Evolutionary conservation across 2,797 vertebrate genomes (phyloP).

Genomic region (Darevskia nairensis): DNA sequence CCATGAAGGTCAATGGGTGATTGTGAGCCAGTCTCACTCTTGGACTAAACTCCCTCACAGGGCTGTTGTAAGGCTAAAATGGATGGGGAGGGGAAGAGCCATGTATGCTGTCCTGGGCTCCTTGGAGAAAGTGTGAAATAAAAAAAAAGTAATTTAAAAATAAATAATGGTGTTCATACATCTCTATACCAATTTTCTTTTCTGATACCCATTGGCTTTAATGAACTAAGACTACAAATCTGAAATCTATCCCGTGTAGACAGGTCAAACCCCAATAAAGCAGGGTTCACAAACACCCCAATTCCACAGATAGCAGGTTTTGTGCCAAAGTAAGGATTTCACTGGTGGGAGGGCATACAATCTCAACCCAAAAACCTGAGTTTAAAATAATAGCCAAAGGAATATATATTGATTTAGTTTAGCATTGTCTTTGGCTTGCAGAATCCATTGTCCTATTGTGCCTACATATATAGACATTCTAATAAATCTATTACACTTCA

Average conservation of each 20-base stretch:
- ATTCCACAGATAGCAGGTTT: neutral
- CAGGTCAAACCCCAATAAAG: neutral
- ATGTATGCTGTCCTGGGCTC: too few species aligned
- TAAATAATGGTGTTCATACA: neutral
- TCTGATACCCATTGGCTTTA: neutral
- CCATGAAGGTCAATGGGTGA: too few species aligned
- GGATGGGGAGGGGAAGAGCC: too few species aligned
- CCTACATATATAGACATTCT: neutral
- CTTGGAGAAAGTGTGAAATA: too few species aligned
- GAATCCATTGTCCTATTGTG: neutral
- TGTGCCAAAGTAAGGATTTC: neutral
- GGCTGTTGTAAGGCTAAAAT: too few species aligned
- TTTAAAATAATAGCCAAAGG: neutral
- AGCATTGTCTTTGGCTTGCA: neutral
- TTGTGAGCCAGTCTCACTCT: too few species aligned
- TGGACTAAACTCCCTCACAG: too few species aligned
- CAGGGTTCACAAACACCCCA: neutral
- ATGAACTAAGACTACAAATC: neutral
- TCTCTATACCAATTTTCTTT: neutral
- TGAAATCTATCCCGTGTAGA: neutral
- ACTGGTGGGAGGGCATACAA: neutral
- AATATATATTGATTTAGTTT: constrained; percentile 7
- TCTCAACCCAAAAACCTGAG: neutral
- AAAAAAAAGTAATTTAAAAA: too few species aligned
- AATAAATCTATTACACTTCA: constrained; percentile 49